phyloP scores from a whole-genome alignment of 2,113 vertebrate genomes.

The Mixornis gularis region DNA sequence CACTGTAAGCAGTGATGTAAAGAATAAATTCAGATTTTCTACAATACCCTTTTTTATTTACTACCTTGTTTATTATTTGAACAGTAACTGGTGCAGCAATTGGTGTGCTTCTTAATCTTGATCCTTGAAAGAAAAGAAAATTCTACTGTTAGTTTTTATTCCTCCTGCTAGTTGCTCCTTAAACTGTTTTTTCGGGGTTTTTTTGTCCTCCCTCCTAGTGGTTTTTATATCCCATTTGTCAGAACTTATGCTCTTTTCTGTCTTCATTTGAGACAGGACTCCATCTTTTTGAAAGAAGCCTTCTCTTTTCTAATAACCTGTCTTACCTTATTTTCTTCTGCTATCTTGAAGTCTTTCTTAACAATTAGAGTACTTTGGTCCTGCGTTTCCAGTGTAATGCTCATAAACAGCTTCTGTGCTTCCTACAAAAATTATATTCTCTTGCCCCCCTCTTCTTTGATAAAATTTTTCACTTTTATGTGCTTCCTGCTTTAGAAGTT shows the following conservation, averaged over 20 bases:
- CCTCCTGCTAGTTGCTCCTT: neutral
- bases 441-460: neutral
- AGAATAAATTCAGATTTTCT: neutral
- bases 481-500: neutral
- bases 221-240: neutral
- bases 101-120: neutral
- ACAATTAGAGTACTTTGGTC: neutral
- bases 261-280: neutral
- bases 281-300: neutral
- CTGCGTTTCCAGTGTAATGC: neutral
- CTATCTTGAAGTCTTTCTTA: neutral
- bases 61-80: neutral
- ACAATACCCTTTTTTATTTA: neutral
- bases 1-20: neutral
- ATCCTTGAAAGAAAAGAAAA: neutral
- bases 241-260: neutral
- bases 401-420: neutral
- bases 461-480: neutral
- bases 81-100: neutral
- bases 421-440: neutral
- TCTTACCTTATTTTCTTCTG: neutral
- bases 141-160: neutral
- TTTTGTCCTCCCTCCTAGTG: neutral
- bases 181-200: neutral
- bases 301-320: neutral